Evolutionary conservation across 2,888 invertebrate genomes (phyloP).

Genomic region (Piscicola geometra): DNA sequence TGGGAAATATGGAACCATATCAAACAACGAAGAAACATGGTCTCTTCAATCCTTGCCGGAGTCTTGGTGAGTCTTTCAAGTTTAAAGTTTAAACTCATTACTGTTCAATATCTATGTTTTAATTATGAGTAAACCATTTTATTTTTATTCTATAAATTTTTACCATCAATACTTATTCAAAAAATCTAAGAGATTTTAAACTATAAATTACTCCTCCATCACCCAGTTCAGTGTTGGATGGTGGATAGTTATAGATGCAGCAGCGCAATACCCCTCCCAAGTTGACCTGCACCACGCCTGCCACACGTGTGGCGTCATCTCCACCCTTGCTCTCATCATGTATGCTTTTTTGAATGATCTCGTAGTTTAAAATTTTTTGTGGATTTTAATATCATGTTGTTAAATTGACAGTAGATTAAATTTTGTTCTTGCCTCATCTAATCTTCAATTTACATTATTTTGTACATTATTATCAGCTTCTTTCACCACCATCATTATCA

Average conservation of each 20-base stretch:
- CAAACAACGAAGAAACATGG: constrained; percentile 77
- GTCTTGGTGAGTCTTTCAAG: constrained; percentile 76
- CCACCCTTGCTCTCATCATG: constrained; percentile 90
- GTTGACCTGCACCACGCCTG: constrained; percentile 63
- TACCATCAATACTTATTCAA: neutral
- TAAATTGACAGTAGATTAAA: no score
- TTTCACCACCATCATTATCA: neutral
- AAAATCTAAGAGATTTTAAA: constrained; percentile 10
- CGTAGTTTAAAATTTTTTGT: no score
- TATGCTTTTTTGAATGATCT: constrained; percentile 55
- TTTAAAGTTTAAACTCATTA: neutral
- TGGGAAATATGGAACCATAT: constrained; percentile 52
- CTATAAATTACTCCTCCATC: neutral
- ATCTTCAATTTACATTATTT: neutral
- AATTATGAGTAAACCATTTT: neutral
- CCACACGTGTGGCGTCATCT: constrained; percentile 88
- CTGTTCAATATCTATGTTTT: neutral
- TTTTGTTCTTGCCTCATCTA: no score
- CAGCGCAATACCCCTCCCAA: constrained; percentile 67
- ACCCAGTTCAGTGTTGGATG: constrained; percentile 82
- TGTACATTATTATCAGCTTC: neutral
- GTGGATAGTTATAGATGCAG: constrained; percentile 96
- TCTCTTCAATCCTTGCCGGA: constrained; percentile 79
- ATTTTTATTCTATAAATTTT: neutral
- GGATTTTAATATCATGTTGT: no score